Conservation (phyloP, 2,888 invertebrate species). For the Eristalinus aeneus region DNA sequence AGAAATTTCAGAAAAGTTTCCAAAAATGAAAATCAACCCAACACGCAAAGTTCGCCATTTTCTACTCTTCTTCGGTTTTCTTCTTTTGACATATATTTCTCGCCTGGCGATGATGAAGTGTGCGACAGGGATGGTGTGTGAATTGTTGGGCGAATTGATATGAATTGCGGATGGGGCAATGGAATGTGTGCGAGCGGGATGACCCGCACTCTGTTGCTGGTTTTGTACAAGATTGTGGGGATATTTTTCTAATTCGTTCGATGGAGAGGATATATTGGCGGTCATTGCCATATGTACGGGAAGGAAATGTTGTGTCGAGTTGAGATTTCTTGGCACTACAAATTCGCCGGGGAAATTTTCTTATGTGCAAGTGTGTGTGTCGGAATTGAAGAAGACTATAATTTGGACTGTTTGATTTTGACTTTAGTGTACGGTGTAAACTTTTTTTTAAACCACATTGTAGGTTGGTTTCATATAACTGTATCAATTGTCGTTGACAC, state of each 20-base stretch:
- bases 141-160: slow-evolving; percentile 46
- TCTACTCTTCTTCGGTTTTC: slow-evolving; percentile 74
- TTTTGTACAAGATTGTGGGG: slow-evolving; percentile 11
- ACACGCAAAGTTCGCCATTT: slow-evolving; percentile 76
- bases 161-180: slow-evolving; percentile 10
- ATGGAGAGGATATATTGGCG: slow-evolving; percentile 52
- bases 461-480: too few relatives aligned
- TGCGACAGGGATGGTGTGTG: slow-evolving; percentile 38
- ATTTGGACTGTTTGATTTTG: background rate
- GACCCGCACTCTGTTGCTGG: background rate
- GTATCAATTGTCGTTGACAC: too few relatives aligned
- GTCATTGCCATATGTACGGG: slow-evolving; percentile 62
- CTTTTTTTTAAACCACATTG: background rate
- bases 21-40: slow-evolving; percentile 74
- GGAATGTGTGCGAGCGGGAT: slow-evolving; percentile 3
- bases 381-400: background rate
- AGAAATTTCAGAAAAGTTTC: slow-evolving; percentile 70
- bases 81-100: slow-evolving; percentile 71
- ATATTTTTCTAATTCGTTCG: slow-evolving; percentile 43
- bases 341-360: slow-evolving; percentile 27
- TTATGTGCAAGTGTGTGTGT: background rate
- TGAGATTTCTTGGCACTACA: slow-evolving; percentile 6
- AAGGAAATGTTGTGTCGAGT: slow-evolving; percentile 14
- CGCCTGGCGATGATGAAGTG: slow-evolving; percentile 56
- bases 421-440: background rate